Evolutionary conservation across 2,888 invertebrate genomes (phyloP), one percentile per base, ranked within the genome.

Genomic region (Labia minor): DNA sequence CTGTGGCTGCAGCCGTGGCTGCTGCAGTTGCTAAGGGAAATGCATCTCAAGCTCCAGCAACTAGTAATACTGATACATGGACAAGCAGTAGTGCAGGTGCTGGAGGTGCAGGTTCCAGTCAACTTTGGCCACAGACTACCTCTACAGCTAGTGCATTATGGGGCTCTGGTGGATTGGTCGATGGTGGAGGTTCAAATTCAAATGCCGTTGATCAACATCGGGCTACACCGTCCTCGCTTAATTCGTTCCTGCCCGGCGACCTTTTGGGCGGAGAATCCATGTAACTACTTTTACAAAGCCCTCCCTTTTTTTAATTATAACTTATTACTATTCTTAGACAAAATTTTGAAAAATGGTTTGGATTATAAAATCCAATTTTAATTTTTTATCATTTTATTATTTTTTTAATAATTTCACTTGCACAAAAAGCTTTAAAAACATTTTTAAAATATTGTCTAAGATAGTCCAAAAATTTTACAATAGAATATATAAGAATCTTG

Each of bases 211-310:
- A 88, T 78, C 87, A 88, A 75, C 88, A 90, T 77, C 85, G 91
- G 71, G 87, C 88, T 74, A 91, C 91, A 71, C 91, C 91, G 70
- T 90, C 90, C 74, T 89, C 89, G 75, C 85, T 92, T 76, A 90
- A 90, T 82, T 89, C 90, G 74, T 91, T 88, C 83, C 85, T 92
- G 80, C 92, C 92, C 75, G 90, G 89, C 73, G 91, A 92, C 80
- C 85, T 92, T 76, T 86, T 92, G 78, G 90, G 90, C 79, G 89
- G 89, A 76, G 91, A 90, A 85, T 87, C 89, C 77, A 89, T 90
- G 85, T 90, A 87, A 83, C 78, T 73, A 49, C 61, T 61, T 61
- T 62, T 61, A 66, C 63, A 61, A 19, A 65, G 63, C 61, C 63
- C 20, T 19, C 21, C 61, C 11, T n/a, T 49, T 49, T 49, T 49